A percentile compares a stretch with the other conserved stretches of the same genome.
phyloP scores from a whole-genome alignment of 1,140 invertebrate species.

The Chymomyza costata region DNA sequence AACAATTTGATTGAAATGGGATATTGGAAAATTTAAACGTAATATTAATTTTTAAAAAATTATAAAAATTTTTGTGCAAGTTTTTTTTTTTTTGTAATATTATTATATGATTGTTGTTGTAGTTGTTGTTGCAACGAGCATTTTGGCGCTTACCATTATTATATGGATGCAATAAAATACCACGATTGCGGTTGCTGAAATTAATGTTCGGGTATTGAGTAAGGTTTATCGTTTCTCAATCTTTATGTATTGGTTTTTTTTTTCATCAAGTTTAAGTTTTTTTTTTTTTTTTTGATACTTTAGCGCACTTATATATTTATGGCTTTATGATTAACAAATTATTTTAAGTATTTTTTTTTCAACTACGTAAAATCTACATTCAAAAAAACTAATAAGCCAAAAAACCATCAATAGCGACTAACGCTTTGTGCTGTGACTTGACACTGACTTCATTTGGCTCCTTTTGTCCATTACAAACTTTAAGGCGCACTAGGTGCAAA shows the following conservation, averaged over 20 bases:
- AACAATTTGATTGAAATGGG: slow-evolving; percentile 2
- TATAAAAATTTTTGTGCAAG: slow-evolving; percentile 25
- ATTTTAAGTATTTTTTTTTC: not conserved
- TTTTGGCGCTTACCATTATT: slow-evolving; percentile 77
- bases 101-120: slow-evolving; percentile 14
- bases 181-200: slow-evolving; percentile 76
- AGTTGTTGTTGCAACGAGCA: slow-evolving; percentile 59
- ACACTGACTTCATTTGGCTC: slow-evolving; percentile 32
- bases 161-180: slow-evolving; percentile 77
- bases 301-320: not conserved
- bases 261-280: slow-evolving; percentile 43
- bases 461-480: slow-evolving; percentile 72
- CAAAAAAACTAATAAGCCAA: not conserved
- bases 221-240: slow-evolving; percentile 37
- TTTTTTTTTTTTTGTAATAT: slow-evolving; percentile 32
- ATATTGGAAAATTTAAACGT: slow-evolving; percentile 1
- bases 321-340: not conserved
- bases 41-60: slow-evolving; percentile 18
- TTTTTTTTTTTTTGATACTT: slow-evolving; percentile 9
- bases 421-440: not conserved
- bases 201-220: slow-evolving; percentile 66
- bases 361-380: not conserved
- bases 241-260: slow-evolving; percentile 25
- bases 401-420: not conserved
- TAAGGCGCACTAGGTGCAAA: slow-evolving; percentile 57